A percentile compares a stretch with the other conserved stretches of the same genome.
Conservation (phyloP, 2,888 invertebrate genomes). For the Lasioglossum morio region DNA sequence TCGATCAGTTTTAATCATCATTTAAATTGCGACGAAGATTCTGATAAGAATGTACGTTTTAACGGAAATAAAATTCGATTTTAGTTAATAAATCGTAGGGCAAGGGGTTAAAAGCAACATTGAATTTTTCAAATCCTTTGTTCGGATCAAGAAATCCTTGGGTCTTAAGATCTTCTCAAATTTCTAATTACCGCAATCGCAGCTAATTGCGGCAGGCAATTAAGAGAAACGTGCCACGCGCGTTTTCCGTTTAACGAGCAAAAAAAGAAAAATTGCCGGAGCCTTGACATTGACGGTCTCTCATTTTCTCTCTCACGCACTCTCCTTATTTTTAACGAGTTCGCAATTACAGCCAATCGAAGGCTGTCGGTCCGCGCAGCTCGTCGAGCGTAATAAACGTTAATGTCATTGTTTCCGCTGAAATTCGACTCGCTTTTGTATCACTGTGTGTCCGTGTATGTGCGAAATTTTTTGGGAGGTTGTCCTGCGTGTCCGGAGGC, state of each 20-base stretch:
- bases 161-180: background rate
- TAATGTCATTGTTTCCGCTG: constrained; percentile 41
- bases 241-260: background rate
- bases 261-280: background rate
- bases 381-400: constrained; percentile 28
- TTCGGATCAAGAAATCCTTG: background rate
- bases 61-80: too few species aligned
- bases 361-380: too few species aligned
- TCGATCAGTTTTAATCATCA: too few species aligned
- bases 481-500: constrained; percentile 34
- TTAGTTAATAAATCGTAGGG: too few species aligned
- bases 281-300: constrained; percentile 43
- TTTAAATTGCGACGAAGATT: too few species aligned
- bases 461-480: constrained; percentile 46
- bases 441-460: background rate
- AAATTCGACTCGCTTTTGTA: constrained; percentile 32
- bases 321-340: constrained; percentile 14
- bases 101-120: too few species aligned
- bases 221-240: background rate
- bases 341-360: constrained; percentile 19
- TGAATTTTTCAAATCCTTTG: too few species aligned
- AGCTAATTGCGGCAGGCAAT: background rate
- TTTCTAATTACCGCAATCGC: background rate
- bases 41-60: too few species aligned
- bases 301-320: background rate